Evolutionary conservation across 2,888 invertebrate species (phyloP), one percentile per base, ranked within the genome.

Genomic region (Ypsolopha scabrella): DNA sequence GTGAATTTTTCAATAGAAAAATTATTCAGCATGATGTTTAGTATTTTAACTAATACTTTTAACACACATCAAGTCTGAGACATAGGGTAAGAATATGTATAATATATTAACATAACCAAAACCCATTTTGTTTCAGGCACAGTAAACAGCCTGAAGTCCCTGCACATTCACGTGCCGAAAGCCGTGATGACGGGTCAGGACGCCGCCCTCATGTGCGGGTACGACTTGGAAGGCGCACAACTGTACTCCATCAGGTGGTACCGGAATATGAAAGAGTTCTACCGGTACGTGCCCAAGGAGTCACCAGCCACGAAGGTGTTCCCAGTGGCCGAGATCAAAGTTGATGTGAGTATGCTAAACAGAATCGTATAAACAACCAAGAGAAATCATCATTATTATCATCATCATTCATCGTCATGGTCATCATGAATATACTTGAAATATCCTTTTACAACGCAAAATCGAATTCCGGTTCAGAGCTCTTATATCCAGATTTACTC

Each of bases 211-310:
- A 73, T 72, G 62, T 88, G 89, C 61, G 73, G 83, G 7, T 90
- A 89, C 65, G 88, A 89, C 61, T 66, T 90, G 58, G 90, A 90
- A 65, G 88, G 87, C 0, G 91, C 90, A 0, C 88, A 89, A 45
- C 83, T 94, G 6, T 94, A 94, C 79, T 90, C 92, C 39, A 91
- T 93, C 67, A 89, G 92, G 71, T 94, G 93, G 93, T 93, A 93
- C 73, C 82, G 90, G 54, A 91, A 91, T 54, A 90, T 90, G 70
- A 88, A 90, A 52, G 93, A 94, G 75, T 93, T 94, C 80, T 94
- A 93, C 73, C 87, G 93, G 60, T 94, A 87, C 65, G 90, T 92
- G 53, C 93, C 93, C 4, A 92, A 92, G 60, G 92, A 92, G 61
- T 89, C 89, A 6, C 93, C 92, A 0, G 90, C 92, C 0, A 91